Conservation (phyloP, 2,888 invertebrate genomes). For the Lottia scabra region DNA sequence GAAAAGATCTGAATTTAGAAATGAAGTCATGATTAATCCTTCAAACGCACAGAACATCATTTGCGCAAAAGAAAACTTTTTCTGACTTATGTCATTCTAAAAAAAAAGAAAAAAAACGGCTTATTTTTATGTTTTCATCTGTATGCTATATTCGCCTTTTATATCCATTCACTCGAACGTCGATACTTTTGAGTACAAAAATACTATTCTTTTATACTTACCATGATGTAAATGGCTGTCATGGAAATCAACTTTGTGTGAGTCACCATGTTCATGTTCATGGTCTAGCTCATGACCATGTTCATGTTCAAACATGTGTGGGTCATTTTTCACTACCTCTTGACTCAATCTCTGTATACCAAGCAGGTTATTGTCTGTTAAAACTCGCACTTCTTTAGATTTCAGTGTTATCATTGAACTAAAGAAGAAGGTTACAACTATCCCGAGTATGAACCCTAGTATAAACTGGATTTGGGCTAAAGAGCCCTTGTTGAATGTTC, state of each 20-base stretch:
- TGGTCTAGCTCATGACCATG: neutral
- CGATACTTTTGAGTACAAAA: too few species aligned
- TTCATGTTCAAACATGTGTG: neutral
- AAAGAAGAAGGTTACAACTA: neutral
- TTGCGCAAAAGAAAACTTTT: too few species aligned
- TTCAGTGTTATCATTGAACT: neutral
- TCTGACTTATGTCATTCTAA: too few species aligned
- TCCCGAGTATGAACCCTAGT: neutral
- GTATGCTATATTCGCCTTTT: too few species aligned
- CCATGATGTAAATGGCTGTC: constrained; percentile 20
- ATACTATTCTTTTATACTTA: constrained; percentile 5
- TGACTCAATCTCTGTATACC: neutral
- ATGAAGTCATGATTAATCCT: too few species aligned
- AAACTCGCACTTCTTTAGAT: neutral
- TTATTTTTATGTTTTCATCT: too few species aligned
- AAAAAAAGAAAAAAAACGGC: too few species aligned
- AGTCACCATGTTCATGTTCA: neutral
- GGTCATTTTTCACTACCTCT: neutral
- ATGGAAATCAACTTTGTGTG: constrained; percentile 11
- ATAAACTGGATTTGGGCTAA: neutral
- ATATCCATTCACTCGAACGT: too few species aligned
- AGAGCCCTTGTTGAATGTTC: neutral
- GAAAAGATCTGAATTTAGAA: neutral
- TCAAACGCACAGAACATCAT: too few species aligned
- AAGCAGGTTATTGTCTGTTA: neutral